Percentiles rank a stretch among this genome's conserved stretches.
Evolutionary conservation across 1,140 invertebrate genomes (phyloP).

Genomic region (Archivesica marissinica): DNA sequence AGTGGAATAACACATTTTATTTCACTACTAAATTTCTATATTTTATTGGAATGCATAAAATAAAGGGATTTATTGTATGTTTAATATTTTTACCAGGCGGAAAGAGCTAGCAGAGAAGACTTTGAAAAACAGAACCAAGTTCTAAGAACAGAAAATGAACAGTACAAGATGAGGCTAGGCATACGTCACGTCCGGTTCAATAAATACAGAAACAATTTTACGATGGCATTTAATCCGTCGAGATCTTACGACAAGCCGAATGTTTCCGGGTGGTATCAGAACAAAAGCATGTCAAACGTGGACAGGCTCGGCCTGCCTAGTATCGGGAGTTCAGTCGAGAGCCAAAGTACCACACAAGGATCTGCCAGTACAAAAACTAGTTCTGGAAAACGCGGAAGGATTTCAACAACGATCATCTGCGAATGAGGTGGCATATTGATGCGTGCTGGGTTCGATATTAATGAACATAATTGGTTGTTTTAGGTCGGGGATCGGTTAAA

Average conservation of each 20-base stretch:
- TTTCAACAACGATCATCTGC: too few relatives aligned
- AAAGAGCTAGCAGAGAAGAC: slow-evolving; percentile 36
- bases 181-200: slow-evolving; percentile 28
- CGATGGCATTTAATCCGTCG: slow-evolving; percentile 14
- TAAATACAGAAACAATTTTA: slow-evolving; percentile 33
- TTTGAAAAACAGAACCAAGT: slow-evolving; percentile 27
- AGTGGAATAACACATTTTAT: too few relatives aligned
- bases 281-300: background rate
- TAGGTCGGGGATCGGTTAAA: too few relatives aligned
- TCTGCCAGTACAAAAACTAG: background rate
- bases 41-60: too few relatives aligned
- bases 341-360: background rate
- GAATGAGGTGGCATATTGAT: too few relatives aligned
- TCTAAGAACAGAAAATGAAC: slow-evolving; percentile 17
- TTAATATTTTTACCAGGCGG: too few relatives aligned
- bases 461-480: too few relatives aligned
- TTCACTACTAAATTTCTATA: too few relatives aligned
- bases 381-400: slow-evolving; percentile 7
- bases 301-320: slow-evolving; percentile 8
- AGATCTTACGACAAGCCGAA: background rate
- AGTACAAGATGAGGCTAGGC: slow-evolving; percentile 53
- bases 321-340: slow-evolving; percentile 21
- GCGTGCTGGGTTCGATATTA: too few relatives aligned
- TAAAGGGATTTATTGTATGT: too few relatives aligned
- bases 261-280: slow-evolving; percentile 36